These are phyloP conservation scores for Panulirus ornatus DNA, from an alignment of 1,140 invertebrate species.

Conservation along the genomic window DNA sequence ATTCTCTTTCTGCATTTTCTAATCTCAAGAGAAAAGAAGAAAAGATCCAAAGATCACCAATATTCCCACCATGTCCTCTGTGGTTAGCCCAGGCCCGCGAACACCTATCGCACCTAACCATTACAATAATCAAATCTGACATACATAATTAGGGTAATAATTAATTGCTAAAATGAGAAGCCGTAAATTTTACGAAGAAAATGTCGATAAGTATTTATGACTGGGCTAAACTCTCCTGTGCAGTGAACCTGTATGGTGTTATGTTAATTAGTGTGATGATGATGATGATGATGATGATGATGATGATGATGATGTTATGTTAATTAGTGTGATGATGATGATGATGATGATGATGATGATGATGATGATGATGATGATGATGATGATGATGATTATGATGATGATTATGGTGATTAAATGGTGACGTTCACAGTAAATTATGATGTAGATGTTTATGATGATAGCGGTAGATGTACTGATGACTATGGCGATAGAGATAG, in stretches of 20 bases:
- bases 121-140: neutral
- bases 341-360: neutral
- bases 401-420: too few species aligned
- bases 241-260: neutral
- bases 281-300: neutral
- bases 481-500: too few species aligned
- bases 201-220: neutral
- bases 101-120: too few species aligned
- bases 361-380: neutral
- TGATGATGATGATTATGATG: neutral
- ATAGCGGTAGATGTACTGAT: too few species aligned
- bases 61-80: too few species aligned
- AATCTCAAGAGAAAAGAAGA: too few species aligned
- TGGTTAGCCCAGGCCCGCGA: too few species aligned
- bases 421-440: too few species aligned
- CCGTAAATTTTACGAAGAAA: neutral
- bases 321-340: conserved; percentile 1
- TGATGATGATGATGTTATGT: neutral
- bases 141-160: neutral
- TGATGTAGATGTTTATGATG: too few species aligned
- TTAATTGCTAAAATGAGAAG: neutral
- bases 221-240: too few species aligned
- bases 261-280: neutral
- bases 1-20: too few species aligned
- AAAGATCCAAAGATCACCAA: too few species aligned